Evolutionary conservation across 2,888 invertebrate genomes (phyloP).

Genomic region (Coleophora flavipennella): DNA sequence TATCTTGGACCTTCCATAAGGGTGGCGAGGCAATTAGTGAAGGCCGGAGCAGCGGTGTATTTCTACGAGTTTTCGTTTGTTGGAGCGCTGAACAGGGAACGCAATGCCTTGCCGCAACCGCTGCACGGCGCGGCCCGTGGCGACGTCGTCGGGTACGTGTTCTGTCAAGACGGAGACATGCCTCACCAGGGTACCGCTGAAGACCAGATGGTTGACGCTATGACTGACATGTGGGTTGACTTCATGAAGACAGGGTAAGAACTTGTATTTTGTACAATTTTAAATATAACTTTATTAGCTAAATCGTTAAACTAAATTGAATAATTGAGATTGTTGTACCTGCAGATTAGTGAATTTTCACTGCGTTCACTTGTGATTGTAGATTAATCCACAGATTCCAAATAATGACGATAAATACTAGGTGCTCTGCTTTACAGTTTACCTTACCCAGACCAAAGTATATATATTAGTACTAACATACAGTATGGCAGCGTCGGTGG

Average conservation of each 20-base stretch:
- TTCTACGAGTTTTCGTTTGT: constrained; percentile 72
- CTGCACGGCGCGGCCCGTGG: constrained; percentile 63
- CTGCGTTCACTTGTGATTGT: too few relatives aligned
- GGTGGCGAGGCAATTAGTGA: constrained; percentile 32
- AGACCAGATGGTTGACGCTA: constrained; percentile 22
- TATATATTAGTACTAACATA: too few relatives aligned
- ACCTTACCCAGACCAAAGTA: too few relatives aligned
- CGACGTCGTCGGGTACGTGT: constrained; percentile 69
- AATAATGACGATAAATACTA: too few relatives aligned
- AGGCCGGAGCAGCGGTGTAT: constrained; percentile 55
- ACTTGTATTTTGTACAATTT: neutral
- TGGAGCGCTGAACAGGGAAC: constrained; percentile 56
- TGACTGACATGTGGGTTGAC: constrained; percentile 45
- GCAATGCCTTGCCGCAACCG: constrained; percentile 39
- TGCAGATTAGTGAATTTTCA: too few relatives aligned
- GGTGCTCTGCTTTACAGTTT: too few relatives aligned
- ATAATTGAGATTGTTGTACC: neutral
- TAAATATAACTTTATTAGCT: too few relatives aligned
- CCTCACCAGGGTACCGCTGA: constrained; percentile 21
- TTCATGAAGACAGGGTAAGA: constrained; percentile 70
- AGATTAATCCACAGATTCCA: too few relatives aligned
- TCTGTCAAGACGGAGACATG: constrained; percentile 29
- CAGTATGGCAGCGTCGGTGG: too few relatives aligned
- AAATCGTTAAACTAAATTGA: neutral
- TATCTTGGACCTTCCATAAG: constrained; percentile 43